Conservation (phyloP, 2,797 vertebrate species). For the Cheirogaleus major region DNA sequence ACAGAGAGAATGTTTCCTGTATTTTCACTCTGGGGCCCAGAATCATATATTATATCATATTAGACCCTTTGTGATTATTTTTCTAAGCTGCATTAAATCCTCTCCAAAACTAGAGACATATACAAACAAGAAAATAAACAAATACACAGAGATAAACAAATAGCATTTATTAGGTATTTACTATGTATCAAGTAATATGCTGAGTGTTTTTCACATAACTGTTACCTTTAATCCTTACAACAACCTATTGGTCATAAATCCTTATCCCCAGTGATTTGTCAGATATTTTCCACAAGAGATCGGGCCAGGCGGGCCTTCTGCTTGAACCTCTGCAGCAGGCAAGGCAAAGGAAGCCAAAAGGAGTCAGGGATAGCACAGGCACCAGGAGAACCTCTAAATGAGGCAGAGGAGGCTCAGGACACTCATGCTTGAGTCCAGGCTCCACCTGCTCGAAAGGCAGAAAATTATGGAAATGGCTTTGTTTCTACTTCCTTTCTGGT, state of each 20-base stretch:
- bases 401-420: not conserved
- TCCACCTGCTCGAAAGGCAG: not conserved
- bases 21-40: not conserved
- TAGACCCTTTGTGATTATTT: not conserved
- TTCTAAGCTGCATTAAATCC: not conserved
- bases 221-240: not conserved
- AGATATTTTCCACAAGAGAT: not conserved
- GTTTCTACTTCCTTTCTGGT: not conserved
- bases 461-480: not conserved
- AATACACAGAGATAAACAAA: not conserved
- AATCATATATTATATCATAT: not conserved
- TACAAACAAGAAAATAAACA: not conserved
- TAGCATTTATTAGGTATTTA: not conserved
- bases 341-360: not conserved
- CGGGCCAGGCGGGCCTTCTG: not conserved
- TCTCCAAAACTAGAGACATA: not conserved
- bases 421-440: not conserved
- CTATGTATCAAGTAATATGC: not conserved
- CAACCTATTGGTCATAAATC: not conserved
- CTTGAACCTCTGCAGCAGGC: not conserved
- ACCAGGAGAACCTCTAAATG: not conserved
- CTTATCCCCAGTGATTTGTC: not conserved
- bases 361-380: not conserved
- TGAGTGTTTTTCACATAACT: not conserved
- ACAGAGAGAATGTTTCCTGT: not conserved